A percentile compares a stretch with the other conserved stretches of the same genome.
Evolutionary conservation across 2,888 invertebrate species (phyloP).

Genomic region (Pristionchus fissidentatus): DNA sequence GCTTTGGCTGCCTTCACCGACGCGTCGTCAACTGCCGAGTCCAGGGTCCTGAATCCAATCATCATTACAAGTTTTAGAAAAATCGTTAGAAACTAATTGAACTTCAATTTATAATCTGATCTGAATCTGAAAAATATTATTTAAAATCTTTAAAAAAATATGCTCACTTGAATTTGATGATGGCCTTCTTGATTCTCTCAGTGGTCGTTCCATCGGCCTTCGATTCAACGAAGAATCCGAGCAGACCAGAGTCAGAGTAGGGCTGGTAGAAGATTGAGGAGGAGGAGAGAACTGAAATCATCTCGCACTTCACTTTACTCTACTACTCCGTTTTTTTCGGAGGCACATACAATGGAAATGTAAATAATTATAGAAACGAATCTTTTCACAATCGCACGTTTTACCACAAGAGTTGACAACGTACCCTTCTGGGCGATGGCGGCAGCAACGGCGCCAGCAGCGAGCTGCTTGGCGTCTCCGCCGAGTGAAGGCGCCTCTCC

Average conservation of each 20-base stretch:
- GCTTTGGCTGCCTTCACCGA: constrained; percentile 39
- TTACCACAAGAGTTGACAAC: not conserved
- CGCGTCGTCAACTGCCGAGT: constrained; percentile 6
- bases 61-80: not conserved
- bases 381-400: not conserved
- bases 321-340: not conserved
- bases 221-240: constrained; percentile 44
- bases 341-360: not conserved
- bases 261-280: constrained; percentile 39
- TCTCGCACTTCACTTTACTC: not conserved
- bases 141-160: not conserved
- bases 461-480: constrained; percentile 18
- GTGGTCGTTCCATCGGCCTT: not conserved
- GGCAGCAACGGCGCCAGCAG: constrained; percentile 34
- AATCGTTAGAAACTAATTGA: too few relatives aligned
- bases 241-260: constrained; percentile 31
- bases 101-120: not conserved
- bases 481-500: constrained; percentile 42
- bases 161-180: constrained; percentile 23
- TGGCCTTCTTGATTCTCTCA: not conserved
- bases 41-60: constrained; percentile 10
- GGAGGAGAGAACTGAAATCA: constrained; percentile 11
- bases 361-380: not conserved
- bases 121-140: not conserved
- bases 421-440: constrained; percentile 37